These are phyloP conservation scores for Littorina saxatilis DNA, from an alignment of 1,140 invertebrate species.

Conservation along the genomic window DNA sequence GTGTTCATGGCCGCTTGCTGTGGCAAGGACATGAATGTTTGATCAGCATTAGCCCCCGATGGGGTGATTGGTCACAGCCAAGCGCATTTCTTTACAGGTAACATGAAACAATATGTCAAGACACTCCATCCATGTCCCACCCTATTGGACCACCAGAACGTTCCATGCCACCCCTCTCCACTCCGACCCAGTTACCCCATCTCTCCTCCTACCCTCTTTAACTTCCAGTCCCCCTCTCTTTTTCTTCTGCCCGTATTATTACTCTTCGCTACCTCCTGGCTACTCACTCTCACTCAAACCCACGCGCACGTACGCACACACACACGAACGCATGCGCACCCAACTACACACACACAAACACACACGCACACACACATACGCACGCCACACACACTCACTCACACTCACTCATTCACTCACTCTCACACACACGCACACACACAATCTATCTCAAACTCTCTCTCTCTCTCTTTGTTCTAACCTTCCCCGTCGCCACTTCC, in stretches of 20 bases:
- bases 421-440: constrained; percentile 15
- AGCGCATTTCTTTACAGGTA: too few species aligned
- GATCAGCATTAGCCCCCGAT: too few species aligned
- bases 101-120: too few species aligned
- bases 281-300: background rate
- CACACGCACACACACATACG: background rate
- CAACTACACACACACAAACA: background rate
- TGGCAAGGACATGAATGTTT: too few species aligned
- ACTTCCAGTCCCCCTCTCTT: background rate
- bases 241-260: background rate
- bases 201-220: too few species aligned
- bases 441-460: background rate
- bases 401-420: constrained; percentile 1
- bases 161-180: too few species aligned
- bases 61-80: too few species aligned
- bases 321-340: constrained; percentile 1
- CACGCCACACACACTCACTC: constrained; percentile 8
- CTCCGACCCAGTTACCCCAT: too few species aligned
- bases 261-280: background rate
- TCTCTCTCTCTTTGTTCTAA: background rate
- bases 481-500: background rate
- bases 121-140: too few species aligned
- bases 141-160: too few species aligned
- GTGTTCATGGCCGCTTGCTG: too few species aligned
- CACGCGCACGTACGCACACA: background rate